Evolutionary conservation across 2,888 invertebrate genomes (phyloP).

Genomic region (Cryptophagus acutangulus): DNA sequence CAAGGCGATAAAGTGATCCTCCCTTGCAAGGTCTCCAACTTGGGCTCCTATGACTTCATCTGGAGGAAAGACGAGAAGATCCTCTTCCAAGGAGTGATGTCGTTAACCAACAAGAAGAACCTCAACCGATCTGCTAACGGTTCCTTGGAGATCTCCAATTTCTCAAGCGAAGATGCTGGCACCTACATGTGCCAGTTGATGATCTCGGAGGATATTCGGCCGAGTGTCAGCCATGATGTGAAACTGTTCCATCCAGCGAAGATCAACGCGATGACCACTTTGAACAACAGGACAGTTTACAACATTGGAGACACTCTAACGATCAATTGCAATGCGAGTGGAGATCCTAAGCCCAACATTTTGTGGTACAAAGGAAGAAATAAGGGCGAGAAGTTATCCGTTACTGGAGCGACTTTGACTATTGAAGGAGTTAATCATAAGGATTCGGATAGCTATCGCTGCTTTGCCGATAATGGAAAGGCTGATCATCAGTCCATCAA

Average conservation of each 20-base stretch:
- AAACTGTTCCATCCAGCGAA: slow-evolving; percentile 25
- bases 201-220: slow-evolving; percentile 21
- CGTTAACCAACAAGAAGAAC: slow-evolving; percentile 22
- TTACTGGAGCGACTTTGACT: slow-evolving; percentile 38
- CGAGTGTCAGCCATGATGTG: slow-evolving; percentile 33
- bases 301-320: slow-evolving; percentile 42
- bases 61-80: slow-evolving; percentile 32
- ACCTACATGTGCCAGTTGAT: slow-evolving; percentile 36
- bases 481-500: too few relatives aligned
- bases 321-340: slow-evolving; percentile 45
- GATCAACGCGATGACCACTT: slow-evolving; percentile 33
- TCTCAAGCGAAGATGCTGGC: slow-evolving; percentile 30
- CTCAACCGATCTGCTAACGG: slow-evolving; percentile 20
- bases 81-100: slow-evolving; percentile 29
- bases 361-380: slow-evolving; percentile 41
- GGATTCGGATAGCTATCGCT: slow-evolving; percentile 48
- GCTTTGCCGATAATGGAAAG: slow-evolving; percentile 48
- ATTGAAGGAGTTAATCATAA: slow-evolving; percentile 39
- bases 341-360: slow-evolving; percentile 47
- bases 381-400: slow-evolving; percentile 27
- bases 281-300: slow-evolving; percentile 33
- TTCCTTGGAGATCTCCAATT: slow-evolving; percentile 24
- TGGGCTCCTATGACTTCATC: too few relatives aligned
- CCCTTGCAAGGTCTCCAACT: slow-evolving; percentile 40
- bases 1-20: slow-evolving; percentile 38